Percentiles rank a stretch among this genome's conserved stretches.
Conservation (phyloP, 2,888 invertebrate genomes). For the Aphidoletes aphidimyza region DNA sequence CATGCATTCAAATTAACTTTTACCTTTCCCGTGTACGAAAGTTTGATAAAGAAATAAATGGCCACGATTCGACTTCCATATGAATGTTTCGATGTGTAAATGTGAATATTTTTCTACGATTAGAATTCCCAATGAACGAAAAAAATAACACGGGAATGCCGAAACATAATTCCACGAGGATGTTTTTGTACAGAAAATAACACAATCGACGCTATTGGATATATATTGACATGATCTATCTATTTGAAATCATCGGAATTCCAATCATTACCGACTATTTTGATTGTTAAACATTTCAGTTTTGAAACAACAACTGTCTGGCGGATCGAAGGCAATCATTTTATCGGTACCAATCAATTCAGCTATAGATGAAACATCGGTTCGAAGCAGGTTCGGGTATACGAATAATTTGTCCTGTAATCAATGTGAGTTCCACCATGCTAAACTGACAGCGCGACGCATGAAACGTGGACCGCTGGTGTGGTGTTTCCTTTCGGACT, state of each 20-base stretch:
- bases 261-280: slow-evolving; percentile 37
- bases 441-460: slow-evolving; percentile 8
- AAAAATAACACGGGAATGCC: too few species aligned
- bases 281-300: background rate
- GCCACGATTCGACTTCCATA: too few species aligned
- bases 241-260: background rate
- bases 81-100: too few species aligned
- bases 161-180: background rate
- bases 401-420: slow-evolving; percentile 47
- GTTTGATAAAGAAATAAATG: too few species aligned
- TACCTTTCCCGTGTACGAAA: too few species aligned
- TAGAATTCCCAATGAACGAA: background rate
- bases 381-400: too few species aligned
- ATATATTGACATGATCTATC: slow-evolving; percentile 10
- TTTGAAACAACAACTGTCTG: background rate
- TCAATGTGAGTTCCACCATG: slow-evolving; percentile 50
- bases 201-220: background rate
- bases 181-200: background rate
- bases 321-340: background rate
- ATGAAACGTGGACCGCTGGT: background rate
- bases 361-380: background rate
- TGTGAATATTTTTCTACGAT: background rate
- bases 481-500: background rate
- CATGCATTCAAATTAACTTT: too few species aligned
- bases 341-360: slow-evolving; percentile 39